Evolutionary conservation across 2,113 vertebrate genomes (phyloP), one percentile per base, ranked within the genome.

Genomic region (Edolisoma coerulescens): DNA sequence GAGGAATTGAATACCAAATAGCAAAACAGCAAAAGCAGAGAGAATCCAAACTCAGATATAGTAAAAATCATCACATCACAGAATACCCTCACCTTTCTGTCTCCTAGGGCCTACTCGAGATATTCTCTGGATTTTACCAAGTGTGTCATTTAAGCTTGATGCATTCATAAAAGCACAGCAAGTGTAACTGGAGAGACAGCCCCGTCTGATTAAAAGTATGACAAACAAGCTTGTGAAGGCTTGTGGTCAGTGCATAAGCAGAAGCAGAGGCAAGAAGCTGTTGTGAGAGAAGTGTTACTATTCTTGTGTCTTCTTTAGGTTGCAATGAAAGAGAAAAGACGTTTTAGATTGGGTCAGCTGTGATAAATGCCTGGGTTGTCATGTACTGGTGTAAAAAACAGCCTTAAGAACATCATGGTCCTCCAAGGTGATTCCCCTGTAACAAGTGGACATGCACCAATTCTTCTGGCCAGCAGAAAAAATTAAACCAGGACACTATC

Each of bases 61-160:
- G 6, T 35, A 37, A 35, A 77, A 53, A 4, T 4, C 11, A n/a
- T 35, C 37, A 42, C 13, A 13, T 70, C 14, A 27, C 8, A 45
- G 39, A 21, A 49, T 73, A 80, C 1, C 6, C 21, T 74, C n/a
- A 49, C 26, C 13, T 61, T 75, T 30, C 53, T 92, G 4, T 12
- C 23, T 85, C 28, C 28, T 27, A 41, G 15, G 8, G 2, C n/a
- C 13, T 52, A 21, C 35, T 37, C 0, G 0, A 65, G 18, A 27
- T 47, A 3, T 20, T 81, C 8, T 49, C 54, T 50, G 17, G 3
- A 7, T 59, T 93, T 69, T 77, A 13, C 16, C 8, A 61, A 17
- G 16, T 14, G 11, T 50, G 77, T 9, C 6, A 17, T 50, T 82
- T 76, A 35, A 80, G 59, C 16, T 18, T 56, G 27, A 24, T 45